Evolutionary conservation across 2,888 invertebrate species (phyloP), one percentile per base, ranked within the genome.

Genomic region (Leucophenga montana): DNA sequence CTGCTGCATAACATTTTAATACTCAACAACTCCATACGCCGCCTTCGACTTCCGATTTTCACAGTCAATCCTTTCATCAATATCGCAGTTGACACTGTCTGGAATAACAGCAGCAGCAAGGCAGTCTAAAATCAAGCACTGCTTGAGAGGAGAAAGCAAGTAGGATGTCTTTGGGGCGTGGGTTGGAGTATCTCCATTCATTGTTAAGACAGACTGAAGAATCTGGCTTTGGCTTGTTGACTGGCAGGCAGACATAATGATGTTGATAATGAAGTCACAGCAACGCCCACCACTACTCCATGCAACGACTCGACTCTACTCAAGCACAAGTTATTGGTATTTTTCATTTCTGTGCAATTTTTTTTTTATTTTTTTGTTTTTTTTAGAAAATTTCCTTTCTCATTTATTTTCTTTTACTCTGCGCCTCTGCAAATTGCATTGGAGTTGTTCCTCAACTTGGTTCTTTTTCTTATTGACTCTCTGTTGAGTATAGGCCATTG

Each of bases 41-140:
- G 50, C 18, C 50, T 50, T 11, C 39, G 8, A 39, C 39, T 39
- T 39, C 39, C 39, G 39, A 39, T 39, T 39, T 39, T 59, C n/a
- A 20, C 4, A 64, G 62, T 22, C 62, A 64, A 64, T 46, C 62
- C 62, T 64, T 64, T 64, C 62, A 64, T 64, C 62, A 64, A 64
- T 64, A 64, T 48, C 62, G 6, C 20, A 16, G 27, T 64, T 64
- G 62, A 64, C 62, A 64, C 62, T 48, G 62, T 22, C 14, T 22
- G 22, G 13, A 44, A 46, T 9, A 33, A 59, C 31, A 39, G 11
- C 39, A 39, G 39, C 39, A 39, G 39, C 39, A 39, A 39, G 8
- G 50, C n/a, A 50, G 50, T 8, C 50, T 18, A 50, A 50, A 50
- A 50, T 18, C 50, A 50, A 16, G 18, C 9, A 39, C 62, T 46